phyloP scores from a whole-genome alignment of 2,113 vertebrate genomes.

The Prionailurus viverrinus region DNA sequence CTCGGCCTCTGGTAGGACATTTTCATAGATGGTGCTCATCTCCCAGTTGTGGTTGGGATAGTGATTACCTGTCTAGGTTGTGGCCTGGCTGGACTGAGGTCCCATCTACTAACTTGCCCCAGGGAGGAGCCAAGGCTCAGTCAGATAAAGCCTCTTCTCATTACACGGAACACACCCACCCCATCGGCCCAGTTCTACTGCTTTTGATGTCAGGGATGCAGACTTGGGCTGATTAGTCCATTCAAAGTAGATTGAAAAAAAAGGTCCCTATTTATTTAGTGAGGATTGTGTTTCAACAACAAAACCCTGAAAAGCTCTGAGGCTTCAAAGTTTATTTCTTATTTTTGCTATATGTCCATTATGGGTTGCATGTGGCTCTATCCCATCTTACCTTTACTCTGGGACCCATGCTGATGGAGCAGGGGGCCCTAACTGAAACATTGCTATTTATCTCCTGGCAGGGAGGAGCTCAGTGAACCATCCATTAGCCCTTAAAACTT shows the following conservation, averaged over 20 bases:
- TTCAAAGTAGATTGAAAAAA: neutral
- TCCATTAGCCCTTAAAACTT: neutral
- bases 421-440: neutral
- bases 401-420: neutral
- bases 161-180: neutral
- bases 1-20: neutral
- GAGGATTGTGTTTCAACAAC: neutral
- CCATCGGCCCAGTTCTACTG: neutral
- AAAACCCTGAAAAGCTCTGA: neutral
- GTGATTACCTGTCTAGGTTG: neutral
- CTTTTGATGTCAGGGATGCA: neutral
- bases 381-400: neutral
- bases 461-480: neutral
- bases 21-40: neutral
- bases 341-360: neutral
- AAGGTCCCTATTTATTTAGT: neutral
- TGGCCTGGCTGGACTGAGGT: too few species aligned
- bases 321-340: neutral
- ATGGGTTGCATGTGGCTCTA: neutral
- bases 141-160: neutral
- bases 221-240: neutral
- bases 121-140: neutral
- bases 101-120: neutral
- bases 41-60: neutral
- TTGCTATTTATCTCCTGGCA: neutral